phyloP scores from a whole-genome alignment of 1,140 invertebrate species.

The Acromyrmex echinatior region DNA sequence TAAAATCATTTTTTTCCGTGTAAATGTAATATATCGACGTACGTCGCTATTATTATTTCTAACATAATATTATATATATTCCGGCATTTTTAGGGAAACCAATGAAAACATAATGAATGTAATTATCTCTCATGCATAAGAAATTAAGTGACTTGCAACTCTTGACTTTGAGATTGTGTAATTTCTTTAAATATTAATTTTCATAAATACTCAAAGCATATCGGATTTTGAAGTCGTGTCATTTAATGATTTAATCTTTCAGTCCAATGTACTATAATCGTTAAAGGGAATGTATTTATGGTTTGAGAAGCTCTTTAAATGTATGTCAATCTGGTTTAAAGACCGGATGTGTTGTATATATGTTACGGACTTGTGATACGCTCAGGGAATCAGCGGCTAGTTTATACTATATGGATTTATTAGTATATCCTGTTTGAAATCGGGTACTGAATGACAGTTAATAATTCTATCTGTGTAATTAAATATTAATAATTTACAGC shows the following conservation, averaged over 20 bases:
- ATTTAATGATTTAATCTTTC: slow-evolving; percentile 5
- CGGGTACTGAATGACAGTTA: background rate
- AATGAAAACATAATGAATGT: background rate
- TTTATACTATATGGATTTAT: slow-evolving; percentile 25
- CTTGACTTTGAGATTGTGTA: background rate
- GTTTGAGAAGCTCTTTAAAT: slow-evolving; percentile 46
- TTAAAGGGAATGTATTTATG: slow-evolving; percentile 45
- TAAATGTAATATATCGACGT: background rate
- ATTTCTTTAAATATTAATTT: background rate
- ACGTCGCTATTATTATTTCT: background rate
- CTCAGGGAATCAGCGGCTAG: background rate
- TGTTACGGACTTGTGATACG: slow-evolving; percentile 2
- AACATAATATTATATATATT: background rate
- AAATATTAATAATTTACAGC: background rate
- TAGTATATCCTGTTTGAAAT: slow-evolving; percentile 13
- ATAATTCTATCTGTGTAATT: background rate
- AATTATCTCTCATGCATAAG: background rate
- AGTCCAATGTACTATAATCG: background rate
- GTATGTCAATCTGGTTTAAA: slow-evolving; percentile 37
- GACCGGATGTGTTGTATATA: background rate
- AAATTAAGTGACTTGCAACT: background rate
- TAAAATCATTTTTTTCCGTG: too few relatives aligned
- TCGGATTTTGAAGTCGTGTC: background rate
- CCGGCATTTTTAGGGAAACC: background rate
- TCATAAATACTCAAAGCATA: background rate